These are phyloP conservation scores for Saccostrea echinata DNA, from an alignment of 1,140 invertebrate species.

Conservation along the genomic window DNA sequence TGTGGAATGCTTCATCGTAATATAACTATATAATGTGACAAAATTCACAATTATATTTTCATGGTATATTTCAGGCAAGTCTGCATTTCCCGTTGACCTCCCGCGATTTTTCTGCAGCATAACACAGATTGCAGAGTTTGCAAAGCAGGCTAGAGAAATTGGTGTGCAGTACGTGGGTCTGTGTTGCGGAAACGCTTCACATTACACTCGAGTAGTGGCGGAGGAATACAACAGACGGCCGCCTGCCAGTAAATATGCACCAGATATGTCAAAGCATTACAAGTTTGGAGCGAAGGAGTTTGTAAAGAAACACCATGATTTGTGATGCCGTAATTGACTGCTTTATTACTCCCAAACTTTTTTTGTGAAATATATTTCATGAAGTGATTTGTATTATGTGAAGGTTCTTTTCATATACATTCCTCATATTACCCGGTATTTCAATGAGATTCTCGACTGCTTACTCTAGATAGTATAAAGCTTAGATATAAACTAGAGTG, in stretches of 20 bases:
- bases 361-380: no score
- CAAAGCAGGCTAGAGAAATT: slow-evolving; percentile 67
- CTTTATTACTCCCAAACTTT: no score
- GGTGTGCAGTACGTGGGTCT: slow-evolving; percentile 76
- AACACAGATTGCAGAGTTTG: slow-evolving; percentile 68
- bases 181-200: slow-evolving; percentile 73
- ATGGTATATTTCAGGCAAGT: slow-evolving; percentile 54
- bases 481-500: no score
- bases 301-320: slow-evolving; percentile 27
- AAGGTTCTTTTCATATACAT: no score
- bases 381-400: no score
- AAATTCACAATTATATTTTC: no score
- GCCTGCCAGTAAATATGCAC: slow-evolving; percentile 62
- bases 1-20: no score
- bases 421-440: no score
- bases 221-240: slow-evolving; percentile 68
- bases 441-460: no score
- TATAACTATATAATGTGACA: no score
- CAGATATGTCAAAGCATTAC: slow-evolving; percentile 62
- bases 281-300: slow-evolving; percentile 52
- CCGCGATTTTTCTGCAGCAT: slow-evolving; percentile 58
- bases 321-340: no score
- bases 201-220: slow-evolving; percentile 69
- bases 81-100: slow-evolving; percentile 64
- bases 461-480: no score